Base-by-base conservation (phyloP, 2,797 vertebrate species). In the Gymnocypris eckloni region DNA sequence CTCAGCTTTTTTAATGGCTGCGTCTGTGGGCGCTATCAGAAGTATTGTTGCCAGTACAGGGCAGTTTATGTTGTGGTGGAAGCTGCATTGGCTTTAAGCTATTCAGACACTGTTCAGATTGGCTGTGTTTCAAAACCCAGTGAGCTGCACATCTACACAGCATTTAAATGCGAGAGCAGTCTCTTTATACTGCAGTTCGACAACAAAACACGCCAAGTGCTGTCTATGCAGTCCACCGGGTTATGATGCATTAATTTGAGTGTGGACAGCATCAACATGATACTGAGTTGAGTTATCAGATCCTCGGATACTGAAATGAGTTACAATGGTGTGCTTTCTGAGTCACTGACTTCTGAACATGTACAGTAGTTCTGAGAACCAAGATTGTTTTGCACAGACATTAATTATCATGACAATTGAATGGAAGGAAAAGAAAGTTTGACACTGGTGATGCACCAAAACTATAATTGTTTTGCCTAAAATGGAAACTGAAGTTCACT, bases 51-150 rank as follows among this genome's bases (percentile, higher is more conserved):
- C 9, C 6, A 41, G 6, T 75, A 48, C 56, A 41, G 33, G 28
- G 5, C 39, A 64, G 67, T 61, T 80, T 50, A 7, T 45, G 28
- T 41, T 12, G 52, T 48, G 25, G 10, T 71, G 59, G 37, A 73
- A 64, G 54, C 71, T 76, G 71, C 28, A 12, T 8, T 37, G 25
- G 54, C n/a, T 85, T 85, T 28, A 73, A 85, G 84, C 77, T 64
- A 25, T 79, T 37, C 64, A 59, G 33, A 39, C 37, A 18, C 52
- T 41, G 50, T 71, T 85, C 20, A 50, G n/a, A 20, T 41, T 52
- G 78, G 56, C 45, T 75, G 45, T 54, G 77, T 66, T 45, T 81
- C 15, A 64, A 81, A 79, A 72, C 13, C 22, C 28, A 39, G 20
- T 54, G 41, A 79, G 22, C 50, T 59, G 37, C n/a, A 61, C 25